Percentiles rank a stretch among this genome's conserved stretches.
Conservation (phyloP, 2,113 vertebrate species). For the Dolichotis patagonum region DNA sequence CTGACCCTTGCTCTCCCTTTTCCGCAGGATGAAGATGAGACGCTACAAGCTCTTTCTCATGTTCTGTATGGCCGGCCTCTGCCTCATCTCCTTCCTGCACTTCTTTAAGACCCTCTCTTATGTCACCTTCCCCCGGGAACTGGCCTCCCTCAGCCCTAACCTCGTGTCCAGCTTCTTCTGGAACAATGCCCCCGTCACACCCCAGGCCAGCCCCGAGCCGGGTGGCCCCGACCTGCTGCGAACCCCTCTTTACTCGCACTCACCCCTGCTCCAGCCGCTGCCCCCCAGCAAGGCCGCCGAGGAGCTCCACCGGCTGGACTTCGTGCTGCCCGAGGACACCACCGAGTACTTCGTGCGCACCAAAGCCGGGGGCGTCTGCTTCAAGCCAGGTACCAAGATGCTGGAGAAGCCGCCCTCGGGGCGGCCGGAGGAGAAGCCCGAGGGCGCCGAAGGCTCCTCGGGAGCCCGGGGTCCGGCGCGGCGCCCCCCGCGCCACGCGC, state of each 20-base stretch:
- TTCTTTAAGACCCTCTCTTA: slow-evolving; percentile 99
- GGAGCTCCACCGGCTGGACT: slow-evolving; percentile 89
- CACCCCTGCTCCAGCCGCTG: slow-evolving; percentile 85
- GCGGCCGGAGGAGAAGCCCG: slow-evolving; percentile 72
- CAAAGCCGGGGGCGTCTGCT: slow-evolving; percentile 95
- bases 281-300: slow-evolving; percentile 81
- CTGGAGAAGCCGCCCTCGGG: slow-evolving; percentile 87
- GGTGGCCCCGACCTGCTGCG: slow-evolving; percentile 87
- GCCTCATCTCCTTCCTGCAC: slow-evolving; percentile 99
- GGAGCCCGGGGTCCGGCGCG: slow-evolving; percentile 32
- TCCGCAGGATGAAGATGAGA: slow-evolving; percentile 98
- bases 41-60: slow-evolving; percentile 98
- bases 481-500: slow-evolving; percentile 65
- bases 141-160: slow-evolving; percentile 97
- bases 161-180: slow-evolving; percentile 98
- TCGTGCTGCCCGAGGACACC: slow-evolving; percentile 91
- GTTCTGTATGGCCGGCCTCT: slow-evolving; percentile 98
- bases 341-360: slow-evolving; percentile 94
- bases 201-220: slow-evolving; percentile 90
- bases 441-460: slow-evolving; percentile 57
- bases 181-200: slow-evolving; percentile 92
- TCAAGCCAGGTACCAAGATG: slow-evolving; percentile 94
- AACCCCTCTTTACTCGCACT: slow-evolving; percentile 85
- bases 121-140: slow-evolving; percentile 96
- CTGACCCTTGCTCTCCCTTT: slow-evolving; percentile 51